Base-by-base conservation (phyloP, 2,888 invertebrate species). In the Artemia sp. region DNA sequence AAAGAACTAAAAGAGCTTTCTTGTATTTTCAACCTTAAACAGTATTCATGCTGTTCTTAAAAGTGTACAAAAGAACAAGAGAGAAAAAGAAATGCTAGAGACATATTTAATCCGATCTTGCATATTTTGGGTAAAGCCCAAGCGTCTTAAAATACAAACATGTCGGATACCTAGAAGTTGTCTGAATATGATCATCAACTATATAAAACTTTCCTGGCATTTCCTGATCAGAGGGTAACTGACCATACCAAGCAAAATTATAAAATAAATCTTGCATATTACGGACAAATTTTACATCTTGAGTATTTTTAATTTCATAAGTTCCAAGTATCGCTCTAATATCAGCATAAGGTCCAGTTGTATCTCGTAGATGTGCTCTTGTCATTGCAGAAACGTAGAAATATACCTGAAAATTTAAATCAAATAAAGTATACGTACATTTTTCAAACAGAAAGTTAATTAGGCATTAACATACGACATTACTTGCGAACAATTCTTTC, bases 181-280 rank as follows among this genome's bases (percentile, higher is more conserved):
- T 73, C 58, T 73, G 72, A 64, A 75, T 73, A 19, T 72, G 70
- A 14, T 74, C 73, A 68, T 74, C 74, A 24, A 74, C 72, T 51
- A 73, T 68, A 69, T 74, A 74, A 52, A 75, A 68, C 70, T 72
- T 71, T 9, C 83, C 83, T 12, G 83, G 80, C 67, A 69, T 51
- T 53, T 69, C 66, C 19, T 66, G 51, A 38, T 69, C 70, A 64
- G 73, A 69, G n/a, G 74, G 71, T 68, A 74, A 71, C 66, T 72
- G 83, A n/a, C 88, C 90, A 73, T 87, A 85, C 82, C 86, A 85
- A 2, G 90, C 88, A 75, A 84, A 92, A 75, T 87, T 85, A 78
- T 89, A 90, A 78, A 92, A 92, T 51, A 90, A 78, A 73, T 86
- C 85, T 76, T 90, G 89, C 82, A 91, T 87, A 12, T 89, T 86